A percentile compares a stretch with the other conserved stretches of the same genome.
Evolutionary conservation across 2,113 vertebrate species (phyloP).

Genomic region (Crypturellus undulatus): DNA sequence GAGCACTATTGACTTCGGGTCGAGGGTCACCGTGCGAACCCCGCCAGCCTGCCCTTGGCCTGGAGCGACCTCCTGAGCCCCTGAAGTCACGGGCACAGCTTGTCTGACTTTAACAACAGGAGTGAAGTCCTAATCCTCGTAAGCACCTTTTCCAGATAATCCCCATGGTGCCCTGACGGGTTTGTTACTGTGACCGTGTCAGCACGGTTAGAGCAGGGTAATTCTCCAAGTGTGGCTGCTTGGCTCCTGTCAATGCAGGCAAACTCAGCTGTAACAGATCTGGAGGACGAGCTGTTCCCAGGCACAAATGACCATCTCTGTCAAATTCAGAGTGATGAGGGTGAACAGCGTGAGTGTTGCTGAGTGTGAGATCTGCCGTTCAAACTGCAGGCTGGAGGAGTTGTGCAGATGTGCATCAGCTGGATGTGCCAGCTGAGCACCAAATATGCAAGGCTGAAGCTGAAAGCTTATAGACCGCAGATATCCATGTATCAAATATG

Average conservation of each 20-base stretch:
- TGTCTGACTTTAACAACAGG: neutral
- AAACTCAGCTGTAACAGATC: neutral
- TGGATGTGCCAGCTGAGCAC: rapidly evolving
- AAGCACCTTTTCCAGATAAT: slow-evolving; percentile 41
- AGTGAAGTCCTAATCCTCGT: slow-evolving; percentile 32
- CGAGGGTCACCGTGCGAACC: neutral
- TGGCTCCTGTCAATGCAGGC: rapidly evolving
- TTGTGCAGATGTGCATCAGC: neutral
- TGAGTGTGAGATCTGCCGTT: neutral
- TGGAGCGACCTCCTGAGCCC: rapidly evolving
- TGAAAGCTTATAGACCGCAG: neutral
- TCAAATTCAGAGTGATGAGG: rapidly evolving
- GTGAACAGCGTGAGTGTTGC: rapidly evolving
- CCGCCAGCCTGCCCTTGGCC: neutral
- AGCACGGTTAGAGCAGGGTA: neutral
- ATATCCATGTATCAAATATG: neutral
- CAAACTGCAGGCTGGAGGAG: neutral
- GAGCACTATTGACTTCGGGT: neutral
- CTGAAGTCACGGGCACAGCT: slow-evolving; percentile 13
- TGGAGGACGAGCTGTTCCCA: neutral
- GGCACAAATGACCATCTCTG: neutral
- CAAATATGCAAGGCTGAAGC: neutral
- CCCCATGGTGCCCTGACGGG: neutral
- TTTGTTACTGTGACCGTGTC: neutral
- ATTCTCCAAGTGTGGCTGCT: neutral